Conservation (phyloP, 2,797 vertebrate genomes). For the Neopelma chrysocephalum region DNA sequence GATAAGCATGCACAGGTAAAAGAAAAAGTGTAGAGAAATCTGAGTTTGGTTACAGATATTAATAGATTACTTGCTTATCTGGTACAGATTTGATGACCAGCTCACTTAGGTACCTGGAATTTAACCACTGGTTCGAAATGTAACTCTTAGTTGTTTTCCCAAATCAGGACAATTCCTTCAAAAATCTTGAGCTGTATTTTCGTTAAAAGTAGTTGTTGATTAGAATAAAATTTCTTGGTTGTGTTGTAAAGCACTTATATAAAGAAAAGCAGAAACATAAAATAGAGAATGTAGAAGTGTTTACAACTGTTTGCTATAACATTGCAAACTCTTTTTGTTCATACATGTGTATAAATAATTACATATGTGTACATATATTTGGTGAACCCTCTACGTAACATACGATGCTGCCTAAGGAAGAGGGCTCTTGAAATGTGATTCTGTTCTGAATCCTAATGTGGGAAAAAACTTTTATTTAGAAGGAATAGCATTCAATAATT, state of each 20-base stretch:
- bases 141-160: background rate
- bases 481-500: background rate
- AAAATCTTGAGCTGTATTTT: background rate
- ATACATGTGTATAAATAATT: background rate
- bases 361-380: background rate
- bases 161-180: background rate
- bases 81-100: background rate
- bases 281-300: background rate
- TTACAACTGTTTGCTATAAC: background rate
- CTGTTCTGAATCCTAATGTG: background rate
- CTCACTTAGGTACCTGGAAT: background rate
- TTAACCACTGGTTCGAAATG: background rate
- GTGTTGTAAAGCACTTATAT: background rate
- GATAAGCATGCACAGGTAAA: background rate
- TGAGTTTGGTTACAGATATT: background rate
- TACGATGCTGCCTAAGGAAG: background rate
- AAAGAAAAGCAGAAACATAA: background rate
- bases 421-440: background rate
- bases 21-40: background rate
- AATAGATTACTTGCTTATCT: background rate
- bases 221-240: background rate
- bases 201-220: background rate
- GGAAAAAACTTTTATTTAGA: background rate
- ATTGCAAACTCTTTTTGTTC: background rate
- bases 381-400: background rate